Evolutionary conservation across 2,797 vertebrate species (phyloP).

Genomic region (Pangasius mekongensis): DNA sequence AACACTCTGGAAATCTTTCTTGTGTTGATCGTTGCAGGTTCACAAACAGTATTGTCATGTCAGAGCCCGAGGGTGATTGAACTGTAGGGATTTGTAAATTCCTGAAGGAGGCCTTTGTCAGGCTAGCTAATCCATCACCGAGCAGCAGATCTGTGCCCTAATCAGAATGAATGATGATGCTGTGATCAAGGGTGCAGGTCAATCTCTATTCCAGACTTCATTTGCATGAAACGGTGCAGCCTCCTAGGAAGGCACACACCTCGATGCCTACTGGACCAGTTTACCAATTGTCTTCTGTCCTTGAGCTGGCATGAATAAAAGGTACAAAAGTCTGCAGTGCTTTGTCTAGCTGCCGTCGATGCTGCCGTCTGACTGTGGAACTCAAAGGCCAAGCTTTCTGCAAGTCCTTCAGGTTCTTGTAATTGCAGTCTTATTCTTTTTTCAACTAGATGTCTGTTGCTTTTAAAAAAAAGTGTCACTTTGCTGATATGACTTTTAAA

Average conservation of each 20-base stretch:
- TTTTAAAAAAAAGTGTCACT: constrained; percentile 18
- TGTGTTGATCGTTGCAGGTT: constrained; percentile 31
- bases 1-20: not conserved
- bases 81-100: constrained; percentile 54
- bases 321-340: constrained; percentile 39
- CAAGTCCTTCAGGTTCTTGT: not conserved
- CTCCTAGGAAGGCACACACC: constrained; percentile 24
- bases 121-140: constrained; percentile 60
- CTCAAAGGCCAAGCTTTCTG: not conserved
- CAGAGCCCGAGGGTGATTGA: constrained; percentile 54
- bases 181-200: constrained; percentile 61
- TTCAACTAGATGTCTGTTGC: not conserved
- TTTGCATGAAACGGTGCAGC: constrained; percentile 59
- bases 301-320: constrained; percentile 49
- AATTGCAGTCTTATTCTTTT: not conserved
- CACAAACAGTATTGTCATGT: constrained; percentile 52
- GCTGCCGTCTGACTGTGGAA: not conserved
- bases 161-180: constrained; percentile 63
- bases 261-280: constrained; percentile 40
- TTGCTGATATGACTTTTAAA: constrained; percentile 30
- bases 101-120: constrained; percentile 55
- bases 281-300: constrained; percentile 57
- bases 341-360: not conserved
- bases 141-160: constrained; percentile 54
- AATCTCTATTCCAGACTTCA: constrained; percentile 59